These are phyloP conservation scores for Hypena proboscidalis DNA, from an alignment of 2,888 invertebrate species.

Conservation along the genomic window DNA sequence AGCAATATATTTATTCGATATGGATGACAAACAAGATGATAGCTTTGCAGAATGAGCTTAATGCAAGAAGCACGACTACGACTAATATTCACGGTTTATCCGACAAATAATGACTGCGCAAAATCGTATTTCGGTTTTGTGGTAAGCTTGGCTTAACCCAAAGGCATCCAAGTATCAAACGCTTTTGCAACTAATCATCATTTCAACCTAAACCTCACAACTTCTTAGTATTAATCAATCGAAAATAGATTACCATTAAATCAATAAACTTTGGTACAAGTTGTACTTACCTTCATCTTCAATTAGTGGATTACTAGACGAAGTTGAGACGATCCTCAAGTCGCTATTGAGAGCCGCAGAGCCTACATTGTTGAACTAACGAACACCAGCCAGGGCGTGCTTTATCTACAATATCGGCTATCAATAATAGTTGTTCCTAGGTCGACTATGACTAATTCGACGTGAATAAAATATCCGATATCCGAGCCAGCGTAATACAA, in stretches of 20 bases:
- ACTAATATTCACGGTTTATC: no score
- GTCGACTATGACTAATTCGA: slow-evolving; percentile 35
- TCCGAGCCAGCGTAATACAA: slow-evolving; percentile 22
- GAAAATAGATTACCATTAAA: slow-evolving; percentile 27
- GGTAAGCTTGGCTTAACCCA: no score
- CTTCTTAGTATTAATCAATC: slow-evolving; percentile 26
- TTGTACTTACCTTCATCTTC: slow-evolving; percentile 38
- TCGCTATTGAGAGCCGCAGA: slow-evolving; percentile 32
- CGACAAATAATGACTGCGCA: no score
- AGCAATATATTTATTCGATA: no score
- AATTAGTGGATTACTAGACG: slow-evolving; percentile 41
- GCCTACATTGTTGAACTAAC: slow-evolving; percentile 41
- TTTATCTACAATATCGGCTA: slow-evolving; percentile 51
- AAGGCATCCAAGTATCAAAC: no score
- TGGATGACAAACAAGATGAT: no score
- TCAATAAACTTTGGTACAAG: slow-evolving; percentile 29
- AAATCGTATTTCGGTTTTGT: no score
- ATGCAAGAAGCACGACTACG: no score
- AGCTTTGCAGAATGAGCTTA: no score
- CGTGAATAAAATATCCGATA: slow-evolving; percentile 27
- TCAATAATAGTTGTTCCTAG: slow-evolving; percentile 40
- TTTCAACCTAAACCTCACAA: no score
- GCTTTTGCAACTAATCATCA: no score
- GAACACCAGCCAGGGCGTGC: slow-evolving; percentile 54
- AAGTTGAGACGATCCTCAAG: slow-evolving; percentile 22